These are phyloP conservation scores for Pteronura brasiliensis DNA, from an alignment of 2,113 vertebrate species.

Conservation along the genomic window DNA sequence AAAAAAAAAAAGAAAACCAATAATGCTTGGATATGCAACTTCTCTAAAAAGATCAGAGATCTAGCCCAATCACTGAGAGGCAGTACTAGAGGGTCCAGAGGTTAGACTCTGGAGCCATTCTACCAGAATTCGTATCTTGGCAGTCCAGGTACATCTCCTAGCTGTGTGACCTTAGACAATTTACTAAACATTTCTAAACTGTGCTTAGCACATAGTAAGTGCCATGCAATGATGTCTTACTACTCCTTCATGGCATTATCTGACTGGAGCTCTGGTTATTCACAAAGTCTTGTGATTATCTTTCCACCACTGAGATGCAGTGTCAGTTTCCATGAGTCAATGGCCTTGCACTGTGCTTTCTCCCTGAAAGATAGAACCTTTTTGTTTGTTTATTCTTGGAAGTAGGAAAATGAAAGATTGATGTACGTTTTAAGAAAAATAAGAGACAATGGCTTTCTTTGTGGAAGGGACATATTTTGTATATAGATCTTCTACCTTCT, in stretches of 20 bases:
- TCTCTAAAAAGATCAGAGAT: neutral
- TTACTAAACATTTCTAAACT: neutral
- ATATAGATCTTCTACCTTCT: neutral
- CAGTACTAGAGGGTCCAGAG: rapidly evolving
- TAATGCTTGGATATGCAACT: neutral
- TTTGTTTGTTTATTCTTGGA: neutral
- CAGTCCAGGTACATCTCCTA: too few species aligned
- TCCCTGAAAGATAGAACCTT: neutral
- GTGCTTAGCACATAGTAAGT: neutral
- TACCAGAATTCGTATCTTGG: neutral
- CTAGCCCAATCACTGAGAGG: neutral
- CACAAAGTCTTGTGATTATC: neutral
- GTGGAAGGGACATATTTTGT: neutral
- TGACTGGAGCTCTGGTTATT: neutral
- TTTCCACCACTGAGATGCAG: neutral
- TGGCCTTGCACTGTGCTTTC: neutral
- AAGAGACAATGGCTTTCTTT: neutral
- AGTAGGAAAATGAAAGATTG: neutral
- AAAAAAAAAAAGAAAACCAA: neutral
- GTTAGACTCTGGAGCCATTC: neutral
- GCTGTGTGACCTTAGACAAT: neutral
- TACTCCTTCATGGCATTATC: neutral
- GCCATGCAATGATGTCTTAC: neutral
- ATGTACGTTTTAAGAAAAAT: neutral
- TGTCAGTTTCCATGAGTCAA: neutral